Percentiles rank a stretch among this genome's conserved stretches.
Conservation (phyloP, 2,888 invertebrate genomes). For the Sinohyriopsis cumingii region DNA sequence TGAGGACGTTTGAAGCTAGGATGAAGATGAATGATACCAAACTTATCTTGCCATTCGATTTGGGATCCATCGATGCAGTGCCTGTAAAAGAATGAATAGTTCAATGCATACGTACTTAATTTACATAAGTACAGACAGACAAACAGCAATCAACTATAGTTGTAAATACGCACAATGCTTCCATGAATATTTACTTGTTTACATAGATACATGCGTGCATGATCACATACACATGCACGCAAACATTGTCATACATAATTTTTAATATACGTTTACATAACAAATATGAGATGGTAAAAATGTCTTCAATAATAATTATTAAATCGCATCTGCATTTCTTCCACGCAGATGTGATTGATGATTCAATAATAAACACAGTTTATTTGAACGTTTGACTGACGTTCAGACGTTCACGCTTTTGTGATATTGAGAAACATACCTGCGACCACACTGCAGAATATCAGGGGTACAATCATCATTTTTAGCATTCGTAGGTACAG, state of each 20-base stretch:
- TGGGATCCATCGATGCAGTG: conserved; percentile 59
- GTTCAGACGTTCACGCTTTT: no score
- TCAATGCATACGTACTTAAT: not conserved
- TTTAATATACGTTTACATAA: no score
- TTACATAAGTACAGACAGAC: not conserved
- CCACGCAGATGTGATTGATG: not conserved
- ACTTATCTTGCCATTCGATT: conserved; percentile 63
- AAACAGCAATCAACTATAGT: not conserved
- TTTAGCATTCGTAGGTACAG: conserved; percentile 59
- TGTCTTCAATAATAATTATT: not conserved
- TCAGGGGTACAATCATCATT: conserved; percentile 59
- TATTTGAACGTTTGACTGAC: no score
- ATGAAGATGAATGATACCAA: conserved; percentile 51
- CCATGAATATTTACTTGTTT: no score
- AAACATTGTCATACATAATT: no score
- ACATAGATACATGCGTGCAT: no score
- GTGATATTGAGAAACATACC: conserved; percentile 32
- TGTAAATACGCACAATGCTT: no score
- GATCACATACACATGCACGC: no score
- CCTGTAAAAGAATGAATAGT: conserved; percentile 35
- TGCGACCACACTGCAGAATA: conserved; percentile 54
- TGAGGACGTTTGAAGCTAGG: conserved; percentile 51
- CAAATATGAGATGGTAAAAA: not conserved
- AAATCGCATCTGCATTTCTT: not conserved
- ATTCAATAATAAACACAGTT: not conserved